These are phyloP conservation scores for Ptychobarbus kaznakovi DNA, from an alignment of 2,797 vertebrate genomes.

Conservation along the genomic window DNA sequence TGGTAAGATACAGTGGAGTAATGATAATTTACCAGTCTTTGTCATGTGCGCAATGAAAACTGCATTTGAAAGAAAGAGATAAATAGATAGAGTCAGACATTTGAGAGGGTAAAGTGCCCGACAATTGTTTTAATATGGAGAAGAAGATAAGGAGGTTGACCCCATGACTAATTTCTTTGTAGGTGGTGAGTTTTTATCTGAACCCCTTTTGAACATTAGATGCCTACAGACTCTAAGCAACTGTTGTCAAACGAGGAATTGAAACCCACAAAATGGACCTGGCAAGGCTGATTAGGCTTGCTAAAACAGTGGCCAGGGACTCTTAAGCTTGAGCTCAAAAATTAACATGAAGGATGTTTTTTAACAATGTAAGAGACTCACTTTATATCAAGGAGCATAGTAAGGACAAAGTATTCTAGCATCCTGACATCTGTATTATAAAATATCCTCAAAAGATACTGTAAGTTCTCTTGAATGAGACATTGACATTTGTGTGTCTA, in stretches of 20 bases:
- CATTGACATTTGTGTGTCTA: neutral
- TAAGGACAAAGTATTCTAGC: neutral
- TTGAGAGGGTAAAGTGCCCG: neutral
- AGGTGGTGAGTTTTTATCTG: neutral
- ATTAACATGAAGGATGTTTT: neutral
- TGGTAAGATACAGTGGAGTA: neutral
- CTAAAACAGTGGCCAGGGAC: neutral
- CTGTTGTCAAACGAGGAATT: neutral
- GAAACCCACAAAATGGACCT: neutral
- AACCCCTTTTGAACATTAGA: neutral
- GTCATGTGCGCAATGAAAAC: constrained; percentile 9
- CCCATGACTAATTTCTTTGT: constrained; percentile 26
- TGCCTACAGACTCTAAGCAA: constrained; percentile 10
- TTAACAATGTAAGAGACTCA: neutral
- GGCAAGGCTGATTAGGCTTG: neutral
- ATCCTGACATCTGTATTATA: neutral
- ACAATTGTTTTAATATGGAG: constrained; percentile 14
- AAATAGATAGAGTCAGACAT: neutral
- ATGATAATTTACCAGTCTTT: constrained; percentile 19
- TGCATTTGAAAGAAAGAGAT: neutral
- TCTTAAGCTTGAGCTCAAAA: neutral
- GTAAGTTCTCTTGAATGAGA: neutral
- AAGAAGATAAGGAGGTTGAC: constrained; percentile 1
- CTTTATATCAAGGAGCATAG: neutral
- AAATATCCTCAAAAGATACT: neutral